Conservation (phyloP, 2,113 vertebrate genomes). For the Spea bombifrons region DNA sequence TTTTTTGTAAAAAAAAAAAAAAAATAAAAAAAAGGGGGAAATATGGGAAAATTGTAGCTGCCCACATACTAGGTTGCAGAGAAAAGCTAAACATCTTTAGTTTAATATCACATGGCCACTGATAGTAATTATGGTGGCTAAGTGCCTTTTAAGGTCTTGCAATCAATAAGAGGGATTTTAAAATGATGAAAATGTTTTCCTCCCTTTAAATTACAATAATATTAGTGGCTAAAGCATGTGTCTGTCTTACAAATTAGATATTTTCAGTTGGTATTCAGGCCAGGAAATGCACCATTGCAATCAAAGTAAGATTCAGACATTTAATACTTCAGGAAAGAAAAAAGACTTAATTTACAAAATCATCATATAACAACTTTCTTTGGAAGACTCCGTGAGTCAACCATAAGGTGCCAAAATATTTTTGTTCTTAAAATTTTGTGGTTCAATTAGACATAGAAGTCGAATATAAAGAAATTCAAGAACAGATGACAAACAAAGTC, state of each 20-base stretch:
- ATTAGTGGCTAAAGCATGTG: constrained; percentile 16
- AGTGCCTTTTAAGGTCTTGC: constrained; percentile 40
- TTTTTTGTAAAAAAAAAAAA: no score
- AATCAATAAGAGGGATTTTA: constrained; percentile 22
- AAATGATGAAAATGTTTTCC: constrained; percentile 26
- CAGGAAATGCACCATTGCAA: constrained; percentile 1
- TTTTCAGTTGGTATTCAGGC: neutral
- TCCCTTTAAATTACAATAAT: constrained; percentile 35
- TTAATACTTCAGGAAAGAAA: neutral
- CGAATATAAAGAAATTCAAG: no score
- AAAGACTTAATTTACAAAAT: no score
- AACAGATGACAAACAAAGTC: no score
- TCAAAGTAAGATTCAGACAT: neutral
- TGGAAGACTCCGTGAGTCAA: no score
- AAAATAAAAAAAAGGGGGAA: no score
- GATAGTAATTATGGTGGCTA: constrained; percentile 38
- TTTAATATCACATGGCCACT: constrained; percentile 28
- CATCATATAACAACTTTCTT: no score
- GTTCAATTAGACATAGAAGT: no score
- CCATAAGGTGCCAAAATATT: no score
- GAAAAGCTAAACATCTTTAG: constrained; percentile 27
- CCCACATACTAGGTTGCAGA: constrained; percentile 2
- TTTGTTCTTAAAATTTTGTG: no score
- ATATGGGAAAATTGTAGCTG: constrained; percentile 6
- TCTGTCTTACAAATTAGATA: neutral